Evolutionary conservation across 2,797 vertebrate genomes (phyloP).

Genomic region (Cynopterus sphinx): DNA sequence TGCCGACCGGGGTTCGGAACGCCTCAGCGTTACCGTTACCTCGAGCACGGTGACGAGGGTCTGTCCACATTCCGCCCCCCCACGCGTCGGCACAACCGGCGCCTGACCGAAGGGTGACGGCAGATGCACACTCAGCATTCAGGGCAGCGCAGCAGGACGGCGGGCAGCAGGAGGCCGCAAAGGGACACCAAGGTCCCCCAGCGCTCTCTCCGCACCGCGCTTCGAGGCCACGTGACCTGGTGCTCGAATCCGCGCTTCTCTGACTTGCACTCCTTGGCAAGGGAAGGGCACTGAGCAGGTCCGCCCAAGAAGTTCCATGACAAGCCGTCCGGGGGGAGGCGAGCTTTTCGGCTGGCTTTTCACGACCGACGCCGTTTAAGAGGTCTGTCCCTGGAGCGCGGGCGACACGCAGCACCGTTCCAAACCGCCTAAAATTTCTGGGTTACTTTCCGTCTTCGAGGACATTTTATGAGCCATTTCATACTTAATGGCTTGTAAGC

Average conservation of each 20-base stretch:
- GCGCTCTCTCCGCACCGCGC: too few relatives aligned
- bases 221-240: too few relatives aligned
- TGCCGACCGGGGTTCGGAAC: neutral
- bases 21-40: neutral
- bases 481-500: conserved; percentile 93
- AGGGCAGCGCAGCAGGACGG: neutral
- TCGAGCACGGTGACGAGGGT: neutral
- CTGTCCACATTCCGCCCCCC: neutral
- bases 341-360: conserved; percentile 28
- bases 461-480: conserved; percentile 93
- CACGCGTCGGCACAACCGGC: neutral
- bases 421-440: conserved; percentile 78
- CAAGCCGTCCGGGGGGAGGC: neutral
- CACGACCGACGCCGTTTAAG: conserved; percentile 74
- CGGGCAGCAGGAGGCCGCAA: neutral
- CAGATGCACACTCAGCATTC: too few relatives aligned
- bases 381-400: conserved; percentile 71
- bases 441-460: conserved; percentile 79
- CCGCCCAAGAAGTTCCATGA: conserved; percentile 40
- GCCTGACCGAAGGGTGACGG: neutral
- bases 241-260: neutral
- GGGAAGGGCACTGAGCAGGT: conserved; percentile 32
- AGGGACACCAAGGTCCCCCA: too few relatives aligned
- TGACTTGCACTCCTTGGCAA: neutral
- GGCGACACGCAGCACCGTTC: conserved; percentile 75